Percentiles rank a stretch among this genome's conserved stretches.
These are phyloP conservation scores for Drosophila truncata DNA, from an alignment of 1,140 invertebrate genomes.

Conservation along the genomic window DNA sequence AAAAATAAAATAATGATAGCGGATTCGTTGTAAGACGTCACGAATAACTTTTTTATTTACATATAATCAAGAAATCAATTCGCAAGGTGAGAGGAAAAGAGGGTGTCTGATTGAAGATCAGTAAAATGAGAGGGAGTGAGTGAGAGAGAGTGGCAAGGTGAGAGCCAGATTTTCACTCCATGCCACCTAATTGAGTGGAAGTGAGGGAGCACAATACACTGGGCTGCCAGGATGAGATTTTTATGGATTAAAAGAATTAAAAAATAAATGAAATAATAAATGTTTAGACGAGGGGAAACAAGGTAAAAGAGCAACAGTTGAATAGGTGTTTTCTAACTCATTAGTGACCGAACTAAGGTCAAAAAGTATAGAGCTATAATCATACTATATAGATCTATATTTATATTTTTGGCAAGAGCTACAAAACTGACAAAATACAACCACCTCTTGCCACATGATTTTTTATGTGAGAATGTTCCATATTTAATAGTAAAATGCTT, in stretches of 20 bases:
- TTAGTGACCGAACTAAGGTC: not conserved
- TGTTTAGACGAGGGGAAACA: no score
- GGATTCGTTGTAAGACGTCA: conserved; percentile 55
- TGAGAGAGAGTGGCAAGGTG: conserved; percentile 1
- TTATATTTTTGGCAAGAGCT: no score
- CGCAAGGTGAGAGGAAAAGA: conserved; percentile 13
- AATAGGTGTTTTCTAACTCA: not conserved
- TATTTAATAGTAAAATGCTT: not conserved
- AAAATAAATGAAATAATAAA: no score
- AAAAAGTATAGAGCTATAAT: no score
- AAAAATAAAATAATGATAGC: conserved; percentile 29
- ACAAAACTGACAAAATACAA: no score
- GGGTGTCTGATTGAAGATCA: conserved; percentile 17
- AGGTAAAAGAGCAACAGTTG: not conserved
- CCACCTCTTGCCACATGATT: no score
- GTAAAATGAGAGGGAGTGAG: not conserved
- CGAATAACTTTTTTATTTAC: conserved; percentile 64
- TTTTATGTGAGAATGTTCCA: not conserved
- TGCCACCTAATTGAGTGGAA: conserved; percentile 26
- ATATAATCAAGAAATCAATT: conserved; percentile 36
- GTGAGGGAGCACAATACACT: conserved; percentile 20
- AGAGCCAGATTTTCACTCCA: conserved; percentile 17
- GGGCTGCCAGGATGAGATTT: not conserved
- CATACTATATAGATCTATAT: no score
- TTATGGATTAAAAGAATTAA: not conserved